phyloP scores from a whole-genome alignment of 2,113 vertebrate species.

The Vicugna pacos region DNA sequence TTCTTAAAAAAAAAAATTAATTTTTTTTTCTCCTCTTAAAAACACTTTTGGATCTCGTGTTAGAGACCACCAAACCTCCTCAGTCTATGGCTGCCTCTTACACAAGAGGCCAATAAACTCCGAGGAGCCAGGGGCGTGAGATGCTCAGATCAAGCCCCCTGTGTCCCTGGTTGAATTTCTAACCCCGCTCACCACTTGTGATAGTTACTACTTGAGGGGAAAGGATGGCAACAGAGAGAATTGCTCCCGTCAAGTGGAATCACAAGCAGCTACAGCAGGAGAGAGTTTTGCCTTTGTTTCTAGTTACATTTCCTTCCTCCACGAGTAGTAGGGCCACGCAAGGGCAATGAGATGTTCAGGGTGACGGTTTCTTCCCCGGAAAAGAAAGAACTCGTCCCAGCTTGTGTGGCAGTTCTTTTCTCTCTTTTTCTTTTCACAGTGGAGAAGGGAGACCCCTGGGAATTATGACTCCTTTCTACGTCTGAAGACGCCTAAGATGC shows the following conservation, averaged over 20 bases:
- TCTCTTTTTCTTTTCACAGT: not conserved
- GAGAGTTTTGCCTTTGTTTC: not conserved
- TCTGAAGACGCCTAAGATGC: not conserved
- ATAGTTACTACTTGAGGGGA: not conserved
- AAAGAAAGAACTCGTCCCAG: not conserved
- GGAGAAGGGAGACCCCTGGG: not conserved
- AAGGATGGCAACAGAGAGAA: not conserved
- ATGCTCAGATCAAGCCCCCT: not conserved
- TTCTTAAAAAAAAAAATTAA: not conserved
- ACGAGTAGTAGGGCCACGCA: not conserved
- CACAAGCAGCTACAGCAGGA: not conserved
- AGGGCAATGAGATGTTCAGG: not conserved
- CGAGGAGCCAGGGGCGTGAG: not conserved
- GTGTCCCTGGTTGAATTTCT: not conserved
- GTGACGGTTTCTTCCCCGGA: not conserved
- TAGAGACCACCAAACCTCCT: constrained; percentile 1
- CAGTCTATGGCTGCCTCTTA: not conserved
- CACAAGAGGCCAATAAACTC: not conserved
- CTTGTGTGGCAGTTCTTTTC: not conserved
- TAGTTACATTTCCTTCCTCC: not conserved
- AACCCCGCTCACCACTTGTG: not conserved
- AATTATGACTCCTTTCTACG: not conserved
- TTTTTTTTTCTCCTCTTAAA: not conserved
- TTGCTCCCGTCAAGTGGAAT: not conserved
- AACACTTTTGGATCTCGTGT: not conserved